Percentiles rank a stretch among this genome's conserved stretches.
Evolutionary conservation across 2,113 vertebrate genomes (phyloP).

Genomic region (Corythaixoides concolor): DNA sequence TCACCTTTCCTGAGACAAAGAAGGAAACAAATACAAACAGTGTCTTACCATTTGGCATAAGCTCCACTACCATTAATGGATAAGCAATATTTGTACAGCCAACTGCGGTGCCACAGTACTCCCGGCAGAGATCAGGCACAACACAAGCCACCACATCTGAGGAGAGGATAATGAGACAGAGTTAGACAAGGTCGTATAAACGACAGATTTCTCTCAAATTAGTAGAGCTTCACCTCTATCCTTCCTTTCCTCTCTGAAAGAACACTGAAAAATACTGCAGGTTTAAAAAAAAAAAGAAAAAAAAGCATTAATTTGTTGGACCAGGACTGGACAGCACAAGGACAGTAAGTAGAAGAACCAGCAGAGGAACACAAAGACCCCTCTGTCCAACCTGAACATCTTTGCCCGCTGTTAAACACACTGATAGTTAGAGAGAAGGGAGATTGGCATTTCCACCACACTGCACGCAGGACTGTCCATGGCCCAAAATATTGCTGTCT

Average conservation of each 20-base stretch:
- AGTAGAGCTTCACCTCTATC: background rate
- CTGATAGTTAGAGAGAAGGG: background rate
- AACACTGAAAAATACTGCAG: background rate
- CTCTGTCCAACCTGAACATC: background rate
- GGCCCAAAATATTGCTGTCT: background rate
- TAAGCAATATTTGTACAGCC: conserved; percentile 94
- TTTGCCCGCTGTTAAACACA: background rate
- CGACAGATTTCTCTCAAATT: background rate
- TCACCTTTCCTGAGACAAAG: background rate
- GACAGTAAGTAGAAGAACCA: background rate
- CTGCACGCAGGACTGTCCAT: background rate
- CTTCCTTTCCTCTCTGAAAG: background rate
- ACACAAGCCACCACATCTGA: conserved; percentile 89
- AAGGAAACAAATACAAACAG: background rate
- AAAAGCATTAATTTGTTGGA: background rate
- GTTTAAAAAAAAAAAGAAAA: background rate
- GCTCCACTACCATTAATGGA: conserved; percentile 89
- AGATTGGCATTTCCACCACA: background rate
- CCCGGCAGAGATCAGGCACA: conserved; percentile 75
- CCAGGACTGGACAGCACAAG: background rate
- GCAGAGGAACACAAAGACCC: background rate
- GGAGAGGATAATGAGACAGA: background rate
- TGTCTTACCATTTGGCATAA: conserved; percentile 91
- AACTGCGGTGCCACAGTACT: conserved; percentile 79
- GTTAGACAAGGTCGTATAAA: background rate